phyloP scores from a whole-genome alignment of 2,797 vertebrate genomes.

The Pristis pectinata region DNA sequence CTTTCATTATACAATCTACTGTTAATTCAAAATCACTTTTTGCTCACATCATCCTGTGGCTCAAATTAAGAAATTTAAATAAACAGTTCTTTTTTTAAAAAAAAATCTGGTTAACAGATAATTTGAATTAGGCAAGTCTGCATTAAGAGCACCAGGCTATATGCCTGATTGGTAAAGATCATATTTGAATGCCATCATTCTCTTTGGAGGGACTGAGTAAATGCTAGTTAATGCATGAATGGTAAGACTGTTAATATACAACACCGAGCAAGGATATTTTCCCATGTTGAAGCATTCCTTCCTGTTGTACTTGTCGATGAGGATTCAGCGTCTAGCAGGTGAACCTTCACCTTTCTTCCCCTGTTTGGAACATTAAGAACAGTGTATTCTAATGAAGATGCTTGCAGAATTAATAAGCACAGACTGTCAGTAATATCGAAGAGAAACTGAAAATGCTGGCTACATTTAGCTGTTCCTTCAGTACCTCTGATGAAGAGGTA shows the following conservation, averaged over 20 bases:
- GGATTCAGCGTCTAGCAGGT: conserved; percentile 19
- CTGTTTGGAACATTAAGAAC: background rate
- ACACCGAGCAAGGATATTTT: conserved; percentile 17
- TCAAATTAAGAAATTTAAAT: conserved; percentile 32
- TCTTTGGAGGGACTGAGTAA: conserved; percentile 18
- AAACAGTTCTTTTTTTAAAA: background rate
- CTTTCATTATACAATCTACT: conserved; percentile 12
- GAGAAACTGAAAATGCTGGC: background rate
- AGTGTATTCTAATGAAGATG: background rate
- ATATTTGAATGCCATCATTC: conserved; percentile 3
- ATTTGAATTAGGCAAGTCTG: conserved; percentile 9
- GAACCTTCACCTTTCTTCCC: conserved; percentile 34
- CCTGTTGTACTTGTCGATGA: conserved; percentile 4
- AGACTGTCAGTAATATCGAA: background rate
- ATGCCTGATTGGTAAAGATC: conserved; percentile 2
- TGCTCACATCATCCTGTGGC: background rate
- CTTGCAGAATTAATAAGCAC: background rate
- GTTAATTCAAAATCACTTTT: background rate
- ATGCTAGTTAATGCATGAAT: conserved; percentile 32
- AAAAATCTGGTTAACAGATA: conserved; percentile 24
- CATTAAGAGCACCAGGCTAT: conserved; percentile 5
- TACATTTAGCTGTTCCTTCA: background rate
- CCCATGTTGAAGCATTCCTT: conserved; percentile 16
- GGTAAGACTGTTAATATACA: conserved; percentile 19
- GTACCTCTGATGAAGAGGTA: background rate